Conservation (phyloP, 2,113 vertebrate species). For the Megaleporinus macrocephalus region DNA sequence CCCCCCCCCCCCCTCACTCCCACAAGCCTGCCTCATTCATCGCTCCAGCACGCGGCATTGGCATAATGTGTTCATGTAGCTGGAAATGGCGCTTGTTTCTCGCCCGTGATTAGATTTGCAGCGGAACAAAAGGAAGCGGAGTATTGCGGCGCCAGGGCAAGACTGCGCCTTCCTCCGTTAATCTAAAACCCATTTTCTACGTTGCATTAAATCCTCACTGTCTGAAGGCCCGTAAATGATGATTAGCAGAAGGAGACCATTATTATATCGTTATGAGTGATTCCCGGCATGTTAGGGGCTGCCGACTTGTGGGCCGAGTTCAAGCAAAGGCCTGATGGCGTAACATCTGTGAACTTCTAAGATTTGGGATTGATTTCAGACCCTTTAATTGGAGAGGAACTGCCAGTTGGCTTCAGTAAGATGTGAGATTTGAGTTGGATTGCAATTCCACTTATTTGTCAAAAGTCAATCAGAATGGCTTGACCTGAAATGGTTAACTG, state of each 20-base stretch:
- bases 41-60: conserved; percentile 1
- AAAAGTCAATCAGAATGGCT: no score
- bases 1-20: neutral
- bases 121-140: conserved; percentile 11
- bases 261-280: conserved; percentile 69
- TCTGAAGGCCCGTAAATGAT: conserved; percentile 71
- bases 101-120: conserved; percentile 45
- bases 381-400: neutral
- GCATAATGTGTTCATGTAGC: conserved; percentile 24
- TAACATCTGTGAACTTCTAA: conserved; percentile 4
- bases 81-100: conserved; percentile 18
- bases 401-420: no score
- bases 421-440: no score
- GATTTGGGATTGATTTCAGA: neutral
- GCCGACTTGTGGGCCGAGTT: conserved; percentile 50
- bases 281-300: conserved; percentile 56
- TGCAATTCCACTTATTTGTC: no score
- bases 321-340: neutral
- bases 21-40: neutral
- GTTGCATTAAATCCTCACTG: conserved; percentile 68
- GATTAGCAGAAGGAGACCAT: conserved; percentile 73
- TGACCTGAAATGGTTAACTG: no score
- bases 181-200: conserved; percentile 74
- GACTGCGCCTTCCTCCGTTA: conserved; percentile 64
- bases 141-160: neutral